A percentile compares a stretch with the other conserved stretches of the same genome.
Evolutionary conservation across 1,140 invertebrate genomes (phyloP).

Genomic region (Aphaenogaster floridana): DNA sequence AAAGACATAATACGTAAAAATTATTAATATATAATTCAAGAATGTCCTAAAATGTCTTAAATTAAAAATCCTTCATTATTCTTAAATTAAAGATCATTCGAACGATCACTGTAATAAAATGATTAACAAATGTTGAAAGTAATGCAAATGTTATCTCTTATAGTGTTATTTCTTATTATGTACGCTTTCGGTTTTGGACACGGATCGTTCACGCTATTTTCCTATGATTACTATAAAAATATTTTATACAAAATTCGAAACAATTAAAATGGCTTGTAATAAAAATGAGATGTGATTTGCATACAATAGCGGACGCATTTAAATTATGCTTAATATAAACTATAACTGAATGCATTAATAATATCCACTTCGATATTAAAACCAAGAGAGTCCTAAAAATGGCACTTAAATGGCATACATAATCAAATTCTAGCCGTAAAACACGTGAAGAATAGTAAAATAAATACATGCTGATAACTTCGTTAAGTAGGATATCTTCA

Average conservation of each 20-base stretch:
- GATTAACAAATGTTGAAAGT: conserved; percentile 51
- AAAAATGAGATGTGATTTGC: conserved; percentile 34
- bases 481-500: conserved; percentile 29
- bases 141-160: conserved; percentile 59
- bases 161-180: conserved; percentile 55
- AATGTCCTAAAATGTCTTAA: conserved; percentile 56
- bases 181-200: conserved; percentile 56
- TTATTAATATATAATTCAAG: conserved; percentile 54
- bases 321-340: conserved; percentile 45
- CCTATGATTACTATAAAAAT: conserved; percentile 26
- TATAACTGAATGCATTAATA: conserved; percentile 29
- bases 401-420: conserved; percentile 54
- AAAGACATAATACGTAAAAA: conserved; percentile 51
- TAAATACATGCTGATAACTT: conserved; percentile 55
- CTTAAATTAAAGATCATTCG: conserved; percentile 55
- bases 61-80: conserved; percentile 41
- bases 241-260: conserved; percentile 55
- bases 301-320: background rate
- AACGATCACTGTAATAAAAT: conserved; percentile 45
- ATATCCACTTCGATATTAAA: conserved; percentile 26
- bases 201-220: conserved; percentile 66
- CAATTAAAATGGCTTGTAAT: conserved; percentile 24
- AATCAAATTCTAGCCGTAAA: conserved; percentile 40
- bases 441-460: conserved; percentile 37
- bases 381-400: conserved; percentile 49